Percentiles rank a stretch among this genome's conserved stretches.
Conservation (phyloP, 2,797 vertebrate genomes). For the Chelmon rostratus region DNA sequence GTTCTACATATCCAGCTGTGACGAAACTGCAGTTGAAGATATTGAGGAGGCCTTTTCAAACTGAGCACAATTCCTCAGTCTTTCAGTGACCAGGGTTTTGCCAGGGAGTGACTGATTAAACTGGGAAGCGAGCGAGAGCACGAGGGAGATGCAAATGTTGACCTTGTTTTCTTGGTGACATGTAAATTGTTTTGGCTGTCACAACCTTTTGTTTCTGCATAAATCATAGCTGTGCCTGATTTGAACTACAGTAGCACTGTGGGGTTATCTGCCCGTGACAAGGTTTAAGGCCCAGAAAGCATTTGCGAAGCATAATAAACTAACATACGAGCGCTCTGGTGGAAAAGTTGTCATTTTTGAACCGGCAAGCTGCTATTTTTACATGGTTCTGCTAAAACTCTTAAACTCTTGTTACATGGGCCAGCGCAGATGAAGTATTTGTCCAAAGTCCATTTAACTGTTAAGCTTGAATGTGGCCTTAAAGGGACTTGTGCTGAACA, state of each 20-base stretch:
- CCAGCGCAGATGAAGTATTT: not conserved
- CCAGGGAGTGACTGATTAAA: slow-evolving; percentile 13
- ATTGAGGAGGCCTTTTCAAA: slow-evolving; percentile 7
- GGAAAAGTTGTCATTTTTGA: not conserved
- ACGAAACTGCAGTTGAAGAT: slow-evolving; percentile 8
- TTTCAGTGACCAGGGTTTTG: slow-evolving; percentile 16
- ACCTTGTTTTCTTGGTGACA: slow-evolving; percentile 66
- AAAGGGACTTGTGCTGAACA: not conserved
- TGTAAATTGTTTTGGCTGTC: slow-evolving; percentile 70
- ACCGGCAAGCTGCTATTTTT: not conserved
- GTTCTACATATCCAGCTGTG: not conserved
- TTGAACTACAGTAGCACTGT: not conserved
- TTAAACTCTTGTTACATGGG: not conserved
- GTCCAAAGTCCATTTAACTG: not conserved
- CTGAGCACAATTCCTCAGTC: not conserved
- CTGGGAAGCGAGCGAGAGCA: not conserved
- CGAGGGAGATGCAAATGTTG: slow-evolving; percentile 73
- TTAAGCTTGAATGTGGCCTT: not conserved
- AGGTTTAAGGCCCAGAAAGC: not conserved
- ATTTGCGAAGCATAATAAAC: not conserved
- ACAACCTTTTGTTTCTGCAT: slow-evolving; percentile 61
- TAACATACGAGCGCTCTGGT: not conserved
- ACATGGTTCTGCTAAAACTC: not conserved
- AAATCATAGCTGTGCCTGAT: slow-evolving; percentile 36
- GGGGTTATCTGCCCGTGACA: not conserved